These are phyloP conservation scores for Diorhabda elongata DNA, from an alignment of 1,140 invertebrate species.

Conservation along the genomic window DNA sequence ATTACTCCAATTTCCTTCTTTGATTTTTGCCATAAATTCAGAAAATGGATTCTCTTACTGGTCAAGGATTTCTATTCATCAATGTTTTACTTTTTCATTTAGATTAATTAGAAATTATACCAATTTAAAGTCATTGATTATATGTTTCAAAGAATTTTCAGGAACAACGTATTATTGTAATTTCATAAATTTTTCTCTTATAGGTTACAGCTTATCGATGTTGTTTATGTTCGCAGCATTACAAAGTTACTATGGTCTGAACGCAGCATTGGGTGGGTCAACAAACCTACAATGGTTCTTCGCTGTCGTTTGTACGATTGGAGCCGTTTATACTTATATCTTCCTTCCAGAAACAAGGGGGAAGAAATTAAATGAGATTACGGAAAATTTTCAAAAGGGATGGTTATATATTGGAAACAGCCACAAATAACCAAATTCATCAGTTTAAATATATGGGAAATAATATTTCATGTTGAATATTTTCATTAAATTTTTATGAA, in stretches of 20 bases:
- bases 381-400: constrained; percentile 33
- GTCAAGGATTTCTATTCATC: no score
- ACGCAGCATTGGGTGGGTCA: background rate
- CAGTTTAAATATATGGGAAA: no score
- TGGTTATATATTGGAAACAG: constrained; percentile 24
- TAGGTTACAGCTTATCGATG: background rate
- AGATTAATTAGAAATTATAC: no score
- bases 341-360: background rate
- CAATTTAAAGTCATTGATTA: no score
- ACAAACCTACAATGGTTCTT: background rate
- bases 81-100: no score
- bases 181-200: background rate
- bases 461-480: no score
- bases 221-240: background rate
- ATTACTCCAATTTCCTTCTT: no score
- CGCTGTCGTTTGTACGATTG: background rate
- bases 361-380: background rate
- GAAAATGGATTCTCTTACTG: no score
- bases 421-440: background rate
- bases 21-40: no score
- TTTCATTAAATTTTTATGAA: no score
- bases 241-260: background rate
- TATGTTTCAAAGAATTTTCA: no score
- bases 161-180: no score
- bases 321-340: background rate